Base-by-base conservation (phyloP, 1,140 invertebrate species). In the Ptiloglossa arizonensis region DNA sequence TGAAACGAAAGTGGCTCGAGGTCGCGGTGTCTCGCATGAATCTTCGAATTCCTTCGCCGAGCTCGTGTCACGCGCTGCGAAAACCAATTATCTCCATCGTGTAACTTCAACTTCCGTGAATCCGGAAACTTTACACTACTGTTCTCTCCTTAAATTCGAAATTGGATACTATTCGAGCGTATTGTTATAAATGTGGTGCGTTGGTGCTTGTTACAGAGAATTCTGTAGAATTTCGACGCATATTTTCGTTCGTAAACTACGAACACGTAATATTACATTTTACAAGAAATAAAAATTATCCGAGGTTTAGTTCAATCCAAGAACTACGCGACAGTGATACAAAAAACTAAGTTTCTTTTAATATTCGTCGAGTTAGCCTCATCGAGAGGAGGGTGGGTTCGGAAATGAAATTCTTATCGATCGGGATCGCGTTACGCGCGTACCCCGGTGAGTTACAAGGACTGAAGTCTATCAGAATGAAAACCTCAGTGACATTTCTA, bases 1-100 rank as follows among this genome's bases (percentile, higher is more conserved):
- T 19, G 57, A 59, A 22, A 62, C 32, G 24, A 79, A 85, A 86
- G 82, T 85, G 66, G 74, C 66, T 85, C 82, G 83, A 78, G 83
- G 79, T 59, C 70, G 62, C 11, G 68, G 38, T 56, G 46, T 48
- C 63, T 24, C 35, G 46, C 52, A 74, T 52, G 57, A 69, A 85
- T 84, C 73, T 56, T 71, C 24, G 68, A 79, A 82, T 85, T 86
- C 74, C 38, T 69, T 77, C 22, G 48, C n/a, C 41, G 48, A 32
- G 32, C 19, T 59, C 68, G 52, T 67, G 67, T 48, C 77, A 83
- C 77, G 63, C 77, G 81, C 50, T 80, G 71, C 57, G 38, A 5
- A 38, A 54, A 44, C 32, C 38, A 48, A 32, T 52, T 38, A 41
- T 59, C 38, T 46, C 41, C 15, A 27, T 80, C 71, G 71, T 62